Evolutionary conservation across 1,140 invertebrate genomes (phyloP), one percentile per base, ranked within the genome.

Genomic region (Melitaea cinxia): DNA sequence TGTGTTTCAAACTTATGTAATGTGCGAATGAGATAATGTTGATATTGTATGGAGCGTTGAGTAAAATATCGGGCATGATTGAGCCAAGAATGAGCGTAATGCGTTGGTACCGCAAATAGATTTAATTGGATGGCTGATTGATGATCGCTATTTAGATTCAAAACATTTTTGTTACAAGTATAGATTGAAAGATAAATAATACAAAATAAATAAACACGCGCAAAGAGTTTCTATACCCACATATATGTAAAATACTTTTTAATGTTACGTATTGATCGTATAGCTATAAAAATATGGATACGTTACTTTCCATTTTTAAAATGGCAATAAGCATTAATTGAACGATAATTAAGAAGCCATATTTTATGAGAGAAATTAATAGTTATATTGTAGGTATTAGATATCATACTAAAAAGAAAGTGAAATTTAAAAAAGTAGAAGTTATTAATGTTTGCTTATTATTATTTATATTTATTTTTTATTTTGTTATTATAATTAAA

Each of bases 1-100:
- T 88, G 82, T 72, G 80, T 82, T 82, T 72, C 73, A 72, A 74
- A 81, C 72, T 86, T 88, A 82, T 82, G 81, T 77, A 85, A 80
- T 71, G 75, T 80, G 75, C 75, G 82, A 78, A 80, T 77, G 75
- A 83, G 70, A 82, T 84, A 77, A 84, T 83, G 80, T 77, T 72
- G 69, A 73, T 80, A 82, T 83, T 82, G 70, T 72, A 80, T 75
- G 59, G 67, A 75, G 69, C 78, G 74, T 15, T 73, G 82, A 87
- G 56, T 73, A 73, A 83, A 73, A 80, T 80, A 75, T 71, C 58
- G 58, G 33, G 49, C 47, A 54, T 30, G 60, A 61, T 26, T 63
- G 65, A 68, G 56, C 69, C 70, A 72, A 68, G 55, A 58, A 57
- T 57, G 42, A 59, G 45, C 57, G 56, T 70, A 58, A 71, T 72